A percentile compares a stretch with the other conserved stretches of the same genome.
phyloP scores from a whole-genome alignment of 1,140 invertebrate species.

The Mamestra configurata region DNA sequence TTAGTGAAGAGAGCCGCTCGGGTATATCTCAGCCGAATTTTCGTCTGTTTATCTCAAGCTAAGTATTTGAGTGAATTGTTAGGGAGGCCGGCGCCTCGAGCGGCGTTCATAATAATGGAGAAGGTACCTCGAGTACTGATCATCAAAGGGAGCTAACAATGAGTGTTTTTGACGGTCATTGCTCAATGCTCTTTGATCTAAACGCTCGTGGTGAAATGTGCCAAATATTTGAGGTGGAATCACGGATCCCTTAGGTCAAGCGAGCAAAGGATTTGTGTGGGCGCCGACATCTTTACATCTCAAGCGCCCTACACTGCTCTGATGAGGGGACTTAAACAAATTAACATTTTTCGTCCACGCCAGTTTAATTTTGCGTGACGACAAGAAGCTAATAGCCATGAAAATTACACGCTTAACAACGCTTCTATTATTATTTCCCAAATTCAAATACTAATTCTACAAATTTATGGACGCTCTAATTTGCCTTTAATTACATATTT shows the following conservation, averaged over 20 bases:
- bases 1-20: constrained; percentile 11
- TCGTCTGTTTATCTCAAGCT: constrained; percentile 50
- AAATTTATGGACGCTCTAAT: constrained; percentile 12
- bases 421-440: constrained; percentile 1
- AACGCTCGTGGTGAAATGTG: constrained; percentile 51
- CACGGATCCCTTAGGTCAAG: constrained; percentile 45
- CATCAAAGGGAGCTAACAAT: constrained; percentile 69
- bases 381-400: background rate
- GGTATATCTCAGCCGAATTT: constrained; percentile 44
- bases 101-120: constrained; percentile 54
- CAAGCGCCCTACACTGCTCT: constrained; percentile 3
- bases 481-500: constrained; percentile 32
- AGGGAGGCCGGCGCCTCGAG: constrained; percentile 48
- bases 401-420: background rate
- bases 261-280: constrained; percentile 31
- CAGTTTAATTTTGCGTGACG: background rate
- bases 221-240: constrained; percentile 58
- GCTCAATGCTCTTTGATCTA: constrained; percentile 71
- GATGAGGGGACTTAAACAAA: constrained; percentile 4
- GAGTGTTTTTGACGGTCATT: constrained; percentile 67
- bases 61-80: constrained; percentile 55
- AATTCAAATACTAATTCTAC: constrained; percentile 25
- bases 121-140: constrained; percentile 54
- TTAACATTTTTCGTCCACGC: background rate
- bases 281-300: constrained; percentile 29